A percentile compares a stretch with the other conserved stretches of the same genome.
Conservation (phyloP, 64 coral and sea anemone genomes). For the Pocillopora verrucosa region DNA sequence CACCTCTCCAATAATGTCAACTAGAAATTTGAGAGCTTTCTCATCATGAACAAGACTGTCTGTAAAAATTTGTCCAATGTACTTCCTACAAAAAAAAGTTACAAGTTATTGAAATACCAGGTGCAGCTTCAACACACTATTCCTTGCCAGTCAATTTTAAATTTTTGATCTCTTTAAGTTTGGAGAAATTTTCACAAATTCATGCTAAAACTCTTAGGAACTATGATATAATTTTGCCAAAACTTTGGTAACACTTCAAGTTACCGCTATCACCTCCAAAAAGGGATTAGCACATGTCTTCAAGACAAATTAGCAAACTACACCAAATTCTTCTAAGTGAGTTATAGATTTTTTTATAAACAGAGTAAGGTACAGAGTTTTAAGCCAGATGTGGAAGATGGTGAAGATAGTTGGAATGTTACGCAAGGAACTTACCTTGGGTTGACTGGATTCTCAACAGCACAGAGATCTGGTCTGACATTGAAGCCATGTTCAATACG, state of each 20-base stretch:
- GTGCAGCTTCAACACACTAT: too few species aligned
- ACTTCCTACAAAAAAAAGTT: constrained; percentile 53
- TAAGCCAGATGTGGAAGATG: neutral
- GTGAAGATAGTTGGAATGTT: neutral
- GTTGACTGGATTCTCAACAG: constrained; percentile 64
- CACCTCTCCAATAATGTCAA: constrained; percentile 86
- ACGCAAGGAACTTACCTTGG: constrained; percentile 61
- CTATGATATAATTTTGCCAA: too few species aligned
- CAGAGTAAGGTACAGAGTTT: neutral
- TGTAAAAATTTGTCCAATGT: constrained; percentile 88
- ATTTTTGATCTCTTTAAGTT: too few species aligned
- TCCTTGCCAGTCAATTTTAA: too few species aligned
- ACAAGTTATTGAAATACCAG: neutral
- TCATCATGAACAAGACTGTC: constrained; percentile 89
- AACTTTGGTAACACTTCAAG: too few species aligned
- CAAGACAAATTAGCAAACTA: too few species aligned
- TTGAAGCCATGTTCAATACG: constrained; percentile 95
- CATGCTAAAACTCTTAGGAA: too few species aligned
- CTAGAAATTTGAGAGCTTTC: constrained; percentile 76
- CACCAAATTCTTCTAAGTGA: too few species aligned
- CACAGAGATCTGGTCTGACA: constrained; percentile 96
- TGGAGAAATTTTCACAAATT: too few species aligned
- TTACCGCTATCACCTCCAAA: too few species aligned
- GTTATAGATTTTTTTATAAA: too few species aligned
- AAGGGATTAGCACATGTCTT: too few species aligned